Evolutionary conservation across 2,888 invertebrate species (phyloP), one percentile per base, ranked within the genome.

Genomic region (Choreutis nemorana): DNA sequence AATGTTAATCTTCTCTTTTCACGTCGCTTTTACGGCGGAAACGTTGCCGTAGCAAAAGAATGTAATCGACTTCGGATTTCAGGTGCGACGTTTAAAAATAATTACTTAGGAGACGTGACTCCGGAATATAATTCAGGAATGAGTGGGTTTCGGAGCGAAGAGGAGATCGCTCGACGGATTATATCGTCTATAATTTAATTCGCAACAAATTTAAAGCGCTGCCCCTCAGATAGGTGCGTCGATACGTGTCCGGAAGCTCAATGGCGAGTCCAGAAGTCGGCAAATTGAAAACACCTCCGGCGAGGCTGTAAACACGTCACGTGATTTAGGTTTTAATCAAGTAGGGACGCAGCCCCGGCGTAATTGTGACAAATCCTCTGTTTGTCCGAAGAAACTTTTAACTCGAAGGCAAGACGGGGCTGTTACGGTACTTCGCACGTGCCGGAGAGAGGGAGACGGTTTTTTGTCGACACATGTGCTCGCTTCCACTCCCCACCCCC

Each of bases 301-400:
- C 66, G 65, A 44, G 64, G 71, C 75, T 77, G 78, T 78, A 78
- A 77, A 78, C 78, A 77, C 75, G 78, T 77, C 78, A 77, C 78
- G 78, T 78, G 78, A 78, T 78, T 78, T 78, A 78, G 78, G 77
- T 77, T 78, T 78, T 78, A 78, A 78, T 78, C 78, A 78, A 78
- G 75, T 68, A 70, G 73, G 75, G 73, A 70, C 77, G 67, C 70
- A 54, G 65, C 66, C 66, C 54, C 21, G 63, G 56, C 70, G 77
- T 78, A 78, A 78, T 78, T 78, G 78, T 77, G 78, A 78, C 78
- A 78, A 78, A 78, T 77, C 75, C 78, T 75, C 77, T 78, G 78
- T 78, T 78, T 78, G 78, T 77, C 70, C 75, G 71, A 71, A 65
- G 64, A 61, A 77, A 78, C 71, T 77, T 77, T 78, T 75, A 77